A percentile compares a stretch with the other conserved stretches of the same genome.
Conservation (phyloP, 1,140 invertebrate species). For the Cherax destructor region DNA sequence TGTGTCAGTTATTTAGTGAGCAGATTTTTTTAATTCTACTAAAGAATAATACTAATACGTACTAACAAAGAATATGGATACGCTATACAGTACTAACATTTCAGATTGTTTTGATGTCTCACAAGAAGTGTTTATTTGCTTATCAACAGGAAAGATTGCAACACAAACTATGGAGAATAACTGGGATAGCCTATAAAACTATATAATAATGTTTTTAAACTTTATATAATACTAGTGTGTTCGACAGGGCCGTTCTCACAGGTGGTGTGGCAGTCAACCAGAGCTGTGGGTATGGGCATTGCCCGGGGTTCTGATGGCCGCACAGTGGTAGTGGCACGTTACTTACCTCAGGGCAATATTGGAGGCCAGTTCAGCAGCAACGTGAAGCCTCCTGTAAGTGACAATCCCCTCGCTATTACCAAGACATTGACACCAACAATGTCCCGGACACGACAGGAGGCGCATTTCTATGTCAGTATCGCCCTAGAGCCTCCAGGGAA, state of each 20-base stretch:
- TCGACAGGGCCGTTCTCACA: conserved; percentile 90
- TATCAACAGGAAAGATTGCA: no score
- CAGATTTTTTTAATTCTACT: no score
- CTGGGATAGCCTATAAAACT: no score
- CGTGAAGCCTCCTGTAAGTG: conserved; percentile 79
- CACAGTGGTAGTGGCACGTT: conserved; percentile 84
- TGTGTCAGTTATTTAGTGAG: no score
- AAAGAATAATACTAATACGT: no score
- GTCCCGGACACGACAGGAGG: conserved; percentile 56
- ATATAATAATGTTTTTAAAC: no score
- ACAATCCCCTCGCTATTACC: background rate
- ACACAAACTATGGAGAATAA: no score
- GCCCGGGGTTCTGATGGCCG: conserved; percentile 84
- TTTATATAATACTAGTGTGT: no score
- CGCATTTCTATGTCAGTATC: conserved; percentile 44
- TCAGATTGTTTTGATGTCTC: no score
- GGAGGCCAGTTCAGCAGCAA: conserved; percentile 85
- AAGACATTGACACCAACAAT: background rate
- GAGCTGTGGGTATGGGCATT: conserved; percentile 88
- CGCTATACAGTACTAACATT: no score
- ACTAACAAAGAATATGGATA: no score
- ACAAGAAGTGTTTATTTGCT: no score
- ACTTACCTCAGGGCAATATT: conserved; percentile 86
- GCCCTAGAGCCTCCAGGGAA: conserved; percentile 56
- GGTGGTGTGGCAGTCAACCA: conserved; percentile 89